Evolutionary conservation across 2,888 invertebrate species (phyloP), one percentile per base, ranked within the genome.

Genomic region (Pterobdella sp.): DNA sequence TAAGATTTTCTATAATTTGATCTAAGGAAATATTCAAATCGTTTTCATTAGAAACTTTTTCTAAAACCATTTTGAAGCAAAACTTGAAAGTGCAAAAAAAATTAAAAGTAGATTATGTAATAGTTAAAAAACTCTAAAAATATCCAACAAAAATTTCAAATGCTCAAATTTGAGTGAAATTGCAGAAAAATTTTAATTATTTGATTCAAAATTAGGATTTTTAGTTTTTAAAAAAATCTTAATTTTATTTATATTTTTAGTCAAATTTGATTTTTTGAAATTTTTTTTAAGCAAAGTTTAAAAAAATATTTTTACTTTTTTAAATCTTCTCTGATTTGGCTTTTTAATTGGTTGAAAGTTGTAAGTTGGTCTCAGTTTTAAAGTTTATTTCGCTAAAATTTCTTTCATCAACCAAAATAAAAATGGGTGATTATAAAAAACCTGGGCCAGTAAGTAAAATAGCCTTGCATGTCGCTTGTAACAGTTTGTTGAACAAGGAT

Each of bases 401-500:
- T 63, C n/a, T 49, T 18, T 49, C 52, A 49, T 63, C 4, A n/a
- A 63, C n/a, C n/a, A 14, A 26, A 63, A n/a, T 14, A 63, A 65
- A 34, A 65, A 65, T 32, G 65, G 10, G 29, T 4, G 32, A 65
- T 64, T 37, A 29, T n/a, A 64, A 32, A 26, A 56, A 36, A 26
- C 26, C 70, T 49, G 72, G 56, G n/a, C 77, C 76, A 1, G 72
- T 74, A 31, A 74, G 76, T 18, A 76, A 75, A 52, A 75, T 78
- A 1, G 76, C 76, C 29, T 68, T 78, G 1, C 64, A 66, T 37
- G 68, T 78, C n/a, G 72, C 73, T 31, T 78, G 78, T 72, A 76
- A 78, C 31, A 78, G 80, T 73, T 77, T 83, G 22, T 73, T 79
- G 7, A 80, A 83, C 76, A 82, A 80, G 75, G 83, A 83, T 75